Evolutionary conservation across 2,888 invertebrate species (phyloP).

Genomic region (Chirona hameri): DNA sequence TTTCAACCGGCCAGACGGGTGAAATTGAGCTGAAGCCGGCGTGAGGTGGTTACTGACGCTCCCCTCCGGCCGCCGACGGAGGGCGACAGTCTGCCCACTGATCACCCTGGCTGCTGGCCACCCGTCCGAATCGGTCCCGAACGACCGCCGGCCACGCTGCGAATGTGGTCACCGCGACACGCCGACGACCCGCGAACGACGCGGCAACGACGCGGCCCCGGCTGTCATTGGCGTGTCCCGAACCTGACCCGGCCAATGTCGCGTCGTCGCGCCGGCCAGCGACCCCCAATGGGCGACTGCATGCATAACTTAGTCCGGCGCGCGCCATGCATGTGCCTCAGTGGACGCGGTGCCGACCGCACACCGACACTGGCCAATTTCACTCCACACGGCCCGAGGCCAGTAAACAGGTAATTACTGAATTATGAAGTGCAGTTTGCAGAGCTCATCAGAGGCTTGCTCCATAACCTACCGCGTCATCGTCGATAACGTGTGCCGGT

Average conservation of each 20-base stretch:
- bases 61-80: neutral
- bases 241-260: neutral
- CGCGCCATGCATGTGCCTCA: neutral
- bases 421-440: neutral
- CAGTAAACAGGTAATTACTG: neutral
- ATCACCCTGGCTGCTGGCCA: too few relatives aligned
- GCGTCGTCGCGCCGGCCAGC: too few relatives aligned
- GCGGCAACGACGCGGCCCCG: too few relatives aligned
- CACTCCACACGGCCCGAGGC: neutral
- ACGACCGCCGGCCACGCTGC: neutral
- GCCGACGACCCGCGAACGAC: too few relatives aligned
- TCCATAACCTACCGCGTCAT: neutral
- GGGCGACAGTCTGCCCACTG: neutral
- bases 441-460: neutral
- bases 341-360: neutral
- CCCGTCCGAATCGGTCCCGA: neutral
- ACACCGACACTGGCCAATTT: neutral
- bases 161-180: too few relatives aligned
- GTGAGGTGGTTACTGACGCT: conserved; percentile 12
- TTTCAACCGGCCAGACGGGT: neutral
- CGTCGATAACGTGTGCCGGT: neutral
- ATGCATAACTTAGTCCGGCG: neutral
- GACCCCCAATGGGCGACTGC: neutral
- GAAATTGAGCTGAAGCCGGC: conserved; percentile 29
- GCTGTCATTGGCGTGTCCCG: neutral